phyloP scores from a whole-genome alignment of 1,140 invertebrate species.

The Brachionus rotundiformis region DNA sequence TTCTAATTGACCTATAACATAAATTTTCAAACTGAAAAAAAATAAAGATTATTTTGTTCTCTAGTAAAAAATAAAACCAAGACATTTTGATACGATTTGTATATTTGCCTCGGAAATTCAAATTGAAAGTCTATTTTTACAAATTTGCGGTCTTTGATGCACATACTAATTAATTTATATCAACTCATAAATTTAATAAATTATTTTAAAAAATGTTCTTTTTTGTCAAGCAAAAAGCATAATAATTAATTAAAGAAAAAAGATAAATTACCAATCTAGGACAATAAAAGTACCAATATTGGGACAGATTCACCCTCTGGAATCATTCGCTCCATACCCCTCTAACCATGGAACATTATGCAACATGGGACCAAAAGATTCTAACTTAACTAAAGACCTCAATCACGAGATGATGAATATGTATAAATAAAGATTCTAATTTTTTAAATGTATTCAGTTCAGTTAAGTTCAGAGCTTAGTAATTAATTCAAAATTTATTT shows the following conservation, averaged over 20 bases:
- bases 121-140: neutral
- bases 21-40: neutral
- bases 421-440: neutral
- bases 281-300: neutral
- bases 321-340: neutral
- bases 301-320: neutral
- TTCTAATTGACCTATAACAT: neutral
- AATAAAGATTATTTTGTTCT: neutral
- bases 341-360: neutral
- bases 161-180: neutral
- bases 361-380: neutral
- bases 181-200: neutral
- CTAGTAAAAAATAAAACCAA: no score
- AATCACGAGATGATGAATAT: conserved; percentile 17
- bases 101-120: neutral
- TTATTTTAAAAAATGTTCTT: neutral
- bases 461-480: conserved; percentile 28
- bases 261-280: neutral
- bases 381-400: conserved; percentile 18
- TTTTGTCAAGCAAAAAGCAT: neutral
- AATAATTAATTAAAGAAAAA: neutral
- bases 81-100: neutral
- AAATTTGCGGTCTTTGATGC: neutral
- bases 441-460: neutral
- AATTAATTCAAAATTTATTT: conserved; percentile 48